Percentiles rank a stretch among this genome's conserved stretches.
phyloP scores from a whole-genome alignment of 2,797 vertebrate species.

The Sebastes umbrosus region DNA sequence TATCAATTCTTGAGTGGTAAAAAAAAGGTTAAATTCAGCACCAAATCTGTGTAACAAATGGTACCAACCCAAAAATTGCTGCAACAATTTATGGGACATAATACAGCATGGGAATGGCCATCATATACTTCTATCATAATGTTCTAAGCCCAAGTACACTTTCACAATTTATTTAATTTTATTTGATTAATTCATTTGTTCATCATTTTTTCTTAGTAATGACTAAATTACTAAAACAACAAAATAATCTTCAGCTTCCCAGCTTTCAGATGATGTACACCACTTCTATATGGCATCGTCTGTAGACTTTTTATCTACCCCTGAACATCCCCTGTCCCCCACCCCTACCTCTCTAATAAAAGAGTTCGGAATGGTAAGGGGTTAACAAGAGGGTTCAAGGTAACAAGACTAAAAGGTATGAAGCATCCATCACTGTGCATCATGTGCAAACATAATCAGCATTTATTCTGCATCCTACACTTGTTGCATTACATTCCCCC shows the following conservation, averaged over 20 bases:
- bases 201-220: too few species aligned
- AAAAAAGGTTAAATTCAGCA: neutral
- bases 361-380: neutral
- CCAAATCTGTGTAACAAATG: neutral
- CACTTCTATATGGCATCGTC: too few species aligned
- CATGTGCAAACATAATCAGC: neutral
- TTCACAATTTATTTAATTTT: too few species aligned
- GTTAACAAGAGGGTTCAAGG: neutral
- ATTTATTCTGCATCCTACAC: conserved; percentile 1
- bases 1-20: too few species aligned
- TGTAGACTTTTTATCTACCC: too few species aligned
- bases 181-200: too few species aligned
- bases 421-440: neutral
- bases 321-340: too few species aligned
- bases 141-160: neutral
- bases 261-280: neutral
- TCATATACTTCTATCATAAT: neutral
- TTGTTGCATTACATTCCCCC: neutral
- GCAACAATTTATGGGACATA: neutral
- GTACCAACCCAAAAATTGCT: neutral
- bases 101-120: neutral
- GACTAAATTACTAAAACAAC: too few species aligned
- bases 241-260: neutral
- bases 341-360: neutral
- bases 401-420: neutral